These are phyloP conservation scores for Erannis defoliaria DNA, from an alignment of 2,888 invertebrate genomes.

Conservation along the genomic window DNA sequence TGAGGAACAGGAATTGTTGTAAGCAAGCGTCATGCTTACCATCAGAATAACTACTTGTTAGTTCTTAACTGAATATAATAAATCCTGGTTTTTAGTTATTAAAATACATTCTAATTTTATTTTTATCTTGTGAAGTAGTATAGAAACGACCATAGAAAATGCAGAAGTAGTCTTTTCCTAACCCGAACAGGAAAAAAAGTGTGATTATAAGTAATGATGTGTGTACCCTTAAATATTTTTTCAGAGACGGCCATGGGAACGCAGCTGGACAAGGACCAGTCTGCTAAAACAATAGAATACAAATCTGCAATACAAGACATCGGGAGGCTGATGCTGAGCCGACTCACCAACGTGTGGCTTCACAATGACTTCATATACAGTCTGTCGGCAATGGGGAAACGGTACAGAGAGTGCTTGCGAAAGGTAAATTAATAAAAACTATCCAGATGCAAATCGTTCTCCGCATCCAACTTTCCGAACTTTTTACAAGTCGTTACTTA, in stretches of 20 bases:
- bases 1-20: too few species aligned
- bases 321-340: constrained; percentile 56
- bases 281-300: constrained; percentile 74
- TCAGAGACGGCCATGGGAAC: constrained; percentile 89
- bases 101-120: too few species aligned
- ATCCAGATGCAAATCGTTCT: too few species aligned
- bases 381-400: constrained; percentile 71
- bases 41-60: too few species aligned
- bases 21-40: too few species aligned
- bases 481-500: too few species aligned
- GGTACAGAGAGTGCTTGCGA: constrained; percentile 75
- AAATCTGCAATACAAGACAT: constrained; percentile 80
- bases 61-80: too few species aligned
- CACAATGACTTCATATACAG: constrained; percentile 83
- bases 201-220: not conserved
- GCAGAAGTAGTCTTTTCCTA: too few species aligned
- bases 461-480: not conserved
- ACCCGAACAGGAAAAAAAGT: too few species aligned
- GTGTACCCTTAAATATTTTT: not conserved
- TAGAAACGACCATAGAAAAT: too few species aligned
- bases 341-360: constrained; percentile 84
- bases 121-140: too few species aligned
- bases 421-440: constrained; percentile 52
- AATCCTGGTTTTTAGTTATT: too few species aligned
- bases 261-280: constrained; percentile 74